Evolutionary conservation across 2,888 invertebrate genomes (phyloP).

Genomic region (Sepiola atlantica): DNA sequence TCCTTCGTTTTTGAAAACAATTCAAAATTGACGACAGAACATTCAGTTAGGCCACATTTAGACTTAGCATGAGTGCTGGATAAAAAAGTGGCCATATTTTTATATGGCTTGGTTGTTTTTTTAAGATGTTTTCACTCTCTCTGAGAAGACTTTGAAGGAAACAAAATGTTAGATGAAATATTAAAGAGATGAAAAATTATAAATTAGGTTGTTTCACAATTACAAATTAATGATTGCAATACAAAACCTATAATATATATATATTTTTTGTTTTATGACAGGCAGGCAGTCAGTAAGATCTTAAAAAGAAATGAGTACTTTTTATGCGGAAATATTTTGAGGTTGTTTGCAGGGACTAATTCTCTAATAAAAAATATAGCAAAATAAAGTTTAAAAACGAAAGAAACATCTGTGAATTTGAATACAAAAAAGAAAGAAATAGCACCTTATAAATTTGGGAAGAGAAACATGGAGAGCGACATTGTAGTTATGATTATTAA

Average conservation of each 20-base stretch:
- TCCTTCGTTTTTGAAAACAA: too few relatives aligned
- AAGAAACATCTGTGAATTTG: not conserved
- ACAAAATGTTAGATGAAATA: not conserved
- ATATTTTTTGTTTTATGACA: not conserved
- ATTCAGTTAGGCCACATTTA: too few relatives aligned
- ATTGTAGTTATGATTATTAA: not conserved
- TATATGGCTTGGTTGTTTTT: too few relatives aligned
- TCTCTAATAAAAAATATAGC: not conserved
- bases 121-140: too few relatives aligned
- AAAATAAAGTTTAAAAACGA: not conserved
- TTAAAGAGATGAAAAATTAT: not conserved
- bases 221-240: not conserved
- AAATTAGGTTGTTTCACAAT: not conserved
- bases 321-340: not conserved
- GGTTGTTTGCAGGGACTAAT: not conserved
- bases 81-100: not conserved
- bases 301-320: not conserved
- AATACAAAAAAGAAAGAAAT: not conserved
- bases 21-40: too few relatives aligned
- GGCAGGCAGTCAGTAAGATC: not conserved
- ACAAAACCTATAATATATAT: too few relatives aligned
- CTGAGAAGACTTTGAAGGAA: too few relatives aligned
- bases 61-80: too few relatives aligned
- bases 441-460: slow-evolving; percentile 14
- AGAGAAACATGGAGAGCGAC: not conserved